phyloP scores from a whole-genome alignment of 1,140 invertebrate species.

The Phocides pigmalion region DNA sequence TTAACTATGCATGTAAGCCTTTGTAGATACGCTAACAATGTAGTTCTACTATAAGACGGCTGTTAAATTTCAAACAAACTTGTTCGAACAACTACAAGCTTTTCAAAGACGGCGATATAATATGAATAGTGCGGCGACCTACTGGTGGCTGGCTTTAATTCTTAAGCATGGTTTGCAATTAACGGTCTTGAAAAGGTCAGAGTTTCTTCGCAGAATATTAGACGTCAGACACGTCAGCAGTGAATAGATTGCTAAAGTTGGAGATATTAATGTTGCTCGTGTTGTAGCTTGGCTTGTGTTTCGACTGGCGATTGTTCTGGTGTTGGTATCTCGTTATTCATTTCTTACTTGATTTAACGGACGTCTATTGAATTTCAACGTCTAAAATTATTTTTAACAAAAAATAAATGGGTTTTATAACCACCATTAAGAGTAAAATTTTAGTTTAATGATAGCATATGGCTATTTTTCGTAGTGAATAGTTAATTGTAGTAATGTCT shows the following conservation, averaged over 20 bases:
- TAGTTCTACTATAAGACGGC: constrained; percentile 23
- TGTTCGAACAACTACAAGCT: constrained; percentile 34
- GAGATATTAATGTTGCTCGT: constrained; percentile 29
- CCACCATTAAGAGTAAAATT: too few relatives aligned
- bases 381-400: neutral
- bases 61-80: constrained; percentile 36
- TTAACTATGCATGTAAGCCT: constrained; percentile 16
- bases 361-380: neutral
- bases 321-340: neutral
- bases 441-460: too few relatives aligned
- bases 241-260: constrained; percentile 30
- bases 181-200: constrained; percentile 34
- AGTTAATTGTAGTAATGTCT: too few relatives aligned
- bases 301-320: constrained; percentile 1
- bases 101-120: constrained; percentile 35
- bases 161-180: constrained; percentile 35
- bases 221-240: constrained; percentile 14
- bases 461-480: too few relatives aligned
- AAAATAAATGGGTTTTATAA: too few relatives aligned
- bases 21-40: constrained; percentile 30
- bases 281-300: constrained; percentile 10
- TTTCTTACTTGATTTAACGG: neutral
- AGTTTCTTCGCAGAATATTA: constrained; percentile 33
- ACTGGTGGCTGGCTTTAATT: constrained; percentile 30
- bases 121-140: constrained; percentile 37